Percentiles rank a stretch among this genome's conserved stretches.
These are phyloP conservation scores for Endotricha flammealis DNA, from an alignment of 2,888 invertebrate species.

Conservation along the genomic window DNA sequence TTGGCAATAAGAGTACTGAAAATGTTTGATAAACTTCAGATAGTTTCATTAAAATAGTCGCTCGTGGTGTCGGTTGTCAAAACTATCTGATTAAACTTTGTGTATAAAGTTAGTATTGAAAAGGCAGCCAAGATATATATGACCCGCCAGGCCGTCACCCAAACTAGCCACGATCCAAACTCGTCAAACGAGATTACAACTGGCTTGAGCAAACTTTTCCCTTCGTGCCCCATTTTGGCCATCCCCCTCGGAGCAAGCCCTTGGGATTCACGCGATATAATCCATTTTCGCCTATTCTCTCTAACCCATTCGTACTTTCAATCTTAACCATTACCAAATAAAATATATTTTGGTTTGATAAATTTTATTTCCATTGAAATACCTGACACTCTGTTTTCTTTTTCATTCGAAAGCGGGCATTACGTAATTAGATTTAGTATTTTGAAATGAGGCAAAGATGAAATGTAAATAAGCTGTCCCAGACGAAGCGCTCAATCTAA, in stretches of 20 bases:
- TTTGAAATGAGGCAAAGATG: neutral
- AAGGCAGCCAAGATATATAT: no score
- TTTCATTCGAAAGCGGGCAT: constrained; percentile 13
- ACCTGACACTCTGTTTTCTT: constrained; percentile 10
- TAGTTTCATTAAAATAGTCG: no score
- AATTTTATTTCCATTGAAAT: no score
- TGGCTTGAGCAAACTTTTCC: constrained; percentile 50
- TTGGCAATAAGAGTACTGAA: no score
- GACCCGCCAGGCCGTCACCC: constrained; percentile 14
- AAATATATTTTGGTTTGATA: neutral
- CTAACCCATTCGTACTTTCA: constrained; percentile 26
- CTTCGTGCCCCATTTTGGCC: constrained; percentile 26
- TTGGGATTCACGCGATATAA: constrained; percentile 50
- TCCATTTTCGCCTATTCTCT: constrained; percentile 60
- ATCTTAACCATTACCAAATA: constrained; percentile 9
- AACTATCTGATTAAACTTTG: no score
- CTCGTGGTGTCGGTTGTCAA: no score
- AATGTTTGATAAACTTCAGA: no score
- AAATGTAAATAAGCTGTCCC: constrained; percentile 2
- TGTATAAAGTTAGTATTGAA: no score
- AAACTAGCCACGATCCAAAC: constrained; percentile 29
- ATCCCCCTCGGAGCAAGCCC: constrained; percentile 28
- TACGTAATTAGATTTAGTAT: constrained; percentile 13
- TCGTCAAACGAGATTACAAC: constrained; percentile 50
- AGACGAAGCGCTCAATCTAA: constrained; percentile 1